Evolutionary conservation across 2,113 vertebrate species (phyloP).

Genomic region (Silurus asotus): DNA sequence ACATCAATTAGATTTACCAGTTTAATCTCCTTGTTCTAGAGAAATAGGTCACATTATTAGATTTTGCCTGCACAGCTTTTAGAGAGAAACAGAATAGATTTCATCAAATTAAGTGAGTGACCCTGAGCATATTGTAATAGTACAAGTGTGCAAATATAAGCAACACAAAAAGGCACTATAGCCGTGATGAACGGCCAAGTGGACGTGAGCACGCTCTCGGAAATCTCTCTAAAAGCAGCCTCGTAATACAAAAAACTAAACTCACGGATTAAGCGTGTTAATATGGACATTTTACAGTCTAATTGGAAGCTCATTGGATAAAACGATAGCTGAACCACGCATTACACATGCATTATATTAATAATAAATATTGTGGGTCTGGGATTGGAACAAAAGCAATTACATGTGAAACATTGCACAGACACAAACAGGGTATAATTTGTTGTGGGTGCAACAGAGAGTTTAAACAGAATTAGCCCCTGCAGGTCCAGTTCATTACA

Average conservation of each 20-base stretch:
- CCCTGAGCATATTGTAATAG: conserved; percentile 51
- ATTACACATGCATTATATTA: background rate
- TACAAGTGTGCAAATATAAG: conserved; percentile 31
- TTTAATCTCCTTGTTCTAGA: conserved; percentile 71
- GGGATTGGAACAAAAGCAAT: background rate
- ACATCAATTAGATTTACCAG: conserved; percentile 66
- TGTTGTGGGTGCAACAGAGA: background rate
- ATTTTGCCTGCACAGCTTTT: conserved; percentile 66
- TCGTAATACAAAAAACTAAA: background rate
- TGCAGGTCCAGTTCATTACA: background rate
- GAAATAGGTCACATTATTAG: conserved; percentile 73
- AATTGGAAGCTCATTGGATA: background rate
- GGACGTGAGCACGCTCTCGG: conserved; percentile 35
- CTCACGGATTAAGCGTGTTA: conserved; percentile 11
- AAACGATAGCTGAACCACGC: conserved; percentile 23
- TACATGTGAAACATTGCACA: background rate
- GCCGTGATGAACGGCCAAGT: conserved; percentile 42
- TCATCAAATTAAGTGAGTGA: conserved; percentile 67
- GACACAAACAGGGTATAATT: background rate
- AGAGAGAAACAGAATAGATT: conserved; percentile 69
- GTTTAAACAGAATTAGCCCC: conserved; percentile 8
- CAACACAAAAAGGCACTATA: conserved; percentile 40
- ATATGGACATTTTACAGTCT: background rate
- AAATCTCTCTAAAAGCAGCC: conserved; percentile 31
- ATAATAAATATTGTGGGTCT: background rate